These are phyloP conservation scores for Chaenocephalus aceratus DNA, from an alignment of 2,113 vertebrate species.

Conservation along the genomic window DNA sequence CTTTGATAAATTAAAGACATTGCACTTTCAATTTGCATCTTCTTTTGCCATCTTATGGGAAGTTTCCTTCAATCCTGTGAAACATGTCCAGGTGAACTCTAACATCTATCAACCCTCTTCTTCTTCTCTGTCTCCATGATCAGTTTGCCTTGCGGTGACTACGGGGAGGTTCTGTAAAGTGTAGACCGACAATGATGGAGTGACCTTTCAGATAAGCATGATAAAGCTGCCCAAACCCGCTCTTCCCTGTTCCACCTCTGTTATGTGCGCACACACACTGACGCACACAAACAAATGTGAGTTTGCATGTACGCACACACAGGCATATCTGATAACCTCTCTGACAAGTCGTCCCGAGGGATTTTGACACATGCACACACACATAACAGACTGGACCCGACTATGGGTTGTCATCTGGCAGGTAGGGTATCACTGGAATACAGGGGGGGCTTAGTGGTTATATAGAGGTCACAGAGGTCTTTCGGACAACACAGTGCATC, in stretches of 20 bases:
- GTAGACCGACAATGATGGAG: slow-evolving; percentile 76
- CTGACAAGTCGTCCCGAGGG: slow-evolving; percentile 80
- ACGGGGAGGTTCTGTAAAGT: slow-evolving; percentile 59
- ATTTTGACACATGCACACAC: slow-evolving; percentile 76
- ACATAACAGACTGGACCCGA: slow-evolving; percentile 60
- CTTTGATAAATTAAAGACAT: background rate
- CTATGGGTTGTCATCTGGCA: slow-evolving; percentile 83
- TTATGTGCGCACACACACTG: slow-evolving; percentile 24
- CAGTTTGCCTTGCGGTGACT: slow-evolving; percentile 55
- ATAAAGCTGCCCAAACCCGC: slow-evolving; percentile 63
- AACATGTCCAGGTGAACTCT: slow-evolving; percentile 7
- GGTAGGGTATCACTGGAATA: slow-evolving; percentile 75
- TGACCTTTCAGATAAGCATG: slow-evolving; percentile 80
- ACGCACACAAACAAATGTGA: slow-evolving; percentile 24
- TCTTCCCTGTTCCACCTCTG: slow-evolving; percentile 12
- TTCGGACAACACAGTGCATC: slow-evolving; percentile 65
- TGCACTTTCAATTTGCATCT: background rate
- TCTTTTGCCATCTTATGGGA: background rate
- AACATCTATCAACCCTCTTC: slow-evolving; percentile 18
- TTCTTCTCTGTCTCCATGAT: slow-evolving; percentile 26
- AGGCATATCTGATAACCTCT: slow-evolving; percentile 80
- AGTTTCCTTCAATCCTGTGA: background rate
- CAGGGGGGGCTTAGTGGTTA: slow-evolving; percentile 82
- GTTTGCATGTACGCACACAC: slow-evolving; percentile 26
- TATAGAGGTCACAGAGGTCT: slow-evolving; percentile 72